Percentiles rank a stretch among this genome's conserved stretches.
These are phyloP conservation scores for Spinus olivaceus DNA, from an alignment of 2,797 vertebrate species.

Conservation along the genomic window DNA sequence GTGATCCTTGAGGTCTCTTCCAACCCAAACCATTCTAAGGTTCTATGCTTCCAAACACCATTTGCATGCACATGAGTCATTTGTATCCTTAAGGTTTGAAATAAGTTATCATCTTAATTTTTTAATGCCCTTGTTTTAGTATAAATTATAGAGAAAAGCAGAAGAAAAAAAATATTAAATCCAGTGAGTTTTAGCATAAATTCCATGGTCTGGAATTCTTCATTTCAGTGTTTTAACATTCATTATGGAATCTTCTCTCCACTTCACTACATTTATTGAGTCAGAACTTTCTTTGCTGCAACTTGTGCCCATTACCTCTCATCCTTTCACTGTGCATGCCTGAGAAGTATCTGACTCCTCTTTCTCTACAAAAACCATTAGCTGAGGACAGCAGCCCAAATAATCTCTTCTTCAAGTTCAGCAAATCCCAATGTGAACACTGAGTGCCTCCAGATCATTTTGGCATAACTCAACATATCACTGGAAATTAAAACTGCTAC, in stretches of 20 bases:
- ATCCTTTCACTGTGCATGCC: rapidly evolving
- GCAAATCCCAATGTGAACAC: not conserved
- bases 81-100: not conserved
- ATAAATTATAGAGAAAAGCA: not conserved
- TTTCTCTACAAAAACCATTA: not conserved
- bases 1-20: not conserved
- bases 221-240: not conserved
- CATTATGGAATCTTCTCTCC: rapidly evolving
- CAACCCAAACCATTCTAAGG: not conserved
- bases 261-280: not conserved
- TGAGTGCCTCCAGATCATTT: not conserved
- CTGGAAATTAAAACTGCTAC: not conserved
- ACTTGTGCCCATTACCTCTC: not conserved
- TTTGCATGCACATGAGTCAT: not conserved
- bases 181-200: not conserved
- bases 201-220: not conserved
- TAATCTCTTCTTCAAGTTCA: not conserved
- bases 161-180: not conserved
- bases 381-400: not conserved
- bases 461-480: not conserved
- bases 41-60: not conserved
- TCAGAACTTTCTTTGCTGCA: not conserved
- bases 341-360: not conserved
- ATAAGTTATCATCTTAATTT: not conserved
- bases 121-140: not conserved